Evolutionary conservation across 2,888 invertebrate species (phyloP).

Genomic region (Machimus rusticus): DNA sequence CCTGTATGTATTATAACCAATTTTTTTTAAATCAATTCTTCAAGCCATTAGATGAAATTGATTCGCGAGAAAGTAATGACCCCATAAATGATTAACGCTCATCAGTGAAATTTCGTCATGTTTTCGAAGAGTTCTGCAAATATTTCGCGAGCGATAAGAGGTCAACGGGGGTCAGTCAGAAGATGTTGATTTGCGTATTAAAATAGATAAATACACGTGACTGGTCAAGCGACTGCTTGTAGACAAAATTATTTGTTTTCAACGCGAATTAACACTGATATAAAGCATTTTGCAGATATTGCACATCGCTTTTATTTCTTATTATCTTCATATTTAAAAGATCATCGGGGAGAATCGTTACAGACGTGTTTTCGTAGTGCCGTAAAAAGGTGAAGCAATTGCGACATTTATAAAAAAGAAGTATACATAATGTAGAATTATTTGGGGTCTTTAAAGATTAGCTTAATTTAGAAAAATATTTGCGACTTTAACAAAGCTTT

Average conservation of each 20-base stretch:
- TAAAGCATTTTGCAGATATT: background rate
- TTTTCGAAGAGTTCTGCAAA: background rate
- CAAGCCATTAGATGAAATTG: background rate
- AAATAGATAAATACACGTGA: background rate
- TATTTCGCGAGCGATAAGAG: background rate
- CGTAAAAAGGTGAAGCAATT: background rate
- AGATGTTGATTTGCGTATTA: background rate
- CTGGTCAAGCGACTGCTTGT: background rate
- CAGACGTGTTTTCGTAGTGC: background rate
- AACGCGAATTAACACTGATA: background rate
- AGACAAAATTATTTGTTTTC: background rate
- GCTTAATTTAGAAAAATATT: background rate
- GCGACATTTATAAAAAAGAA: background rate
- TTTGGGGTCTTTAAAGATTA: background rate
- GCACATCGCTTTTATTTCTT: background rate
- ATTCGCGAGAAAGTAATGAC: background rate
- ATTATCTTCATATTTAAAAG: background rate
- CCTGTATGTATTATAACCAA: background rate
- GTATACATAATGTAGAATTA: background rate
- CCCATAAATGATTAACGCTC: background rate
- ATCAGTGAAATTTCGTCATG: background rate
- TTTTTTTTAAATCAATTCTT: background rate
- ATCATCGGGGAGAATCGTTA: background rate
- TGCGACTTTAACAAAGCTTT: background rate
- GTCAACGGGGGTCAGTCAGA: background rate